Percentiles rank a stretch among this genome's conserved stretches.
These are phyloP conservation scores for Gymnoscelis rufifasciata DNA, from an alignment of 2,888 invertebrate genomes.

Conservation along the genomic window DNA sequence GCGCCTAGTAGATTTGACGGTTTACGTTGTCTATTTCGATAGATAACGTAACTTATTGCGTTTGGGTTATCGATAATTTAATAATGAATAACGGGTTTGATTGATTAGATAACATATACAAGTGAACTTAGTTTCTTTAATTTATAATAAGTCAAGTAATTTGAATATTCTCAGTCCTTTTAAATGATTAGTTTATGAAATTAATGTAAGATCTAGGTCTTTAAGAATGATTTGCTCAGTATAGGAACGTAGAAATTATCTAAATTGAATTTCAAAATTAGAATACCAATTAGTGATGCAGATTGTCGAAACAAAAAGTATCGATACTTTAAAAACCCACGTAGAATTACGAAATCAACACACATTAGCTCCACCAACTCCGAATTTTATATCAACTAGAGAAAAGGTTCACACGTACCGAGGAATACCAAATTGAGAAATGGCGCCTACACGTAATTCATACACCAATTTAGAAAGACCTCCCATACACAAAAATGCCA, in stretches of 20 bases:
- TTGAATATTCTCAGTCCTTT: too few relatives aligned
- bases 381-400: slow-evolving; percentile 52
- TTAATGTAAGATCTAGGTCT: too few relatives aligned
- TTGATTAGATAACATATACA: neutral
- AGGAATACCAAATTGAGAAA: slow-evolving; percentile 47
- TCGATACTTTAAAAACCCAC: slow-evolving; percentile 23
- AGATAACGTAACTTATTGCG: slow-evolving; percentile 52
- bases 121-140: too few relatives aligned
- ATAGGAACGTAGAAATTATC: too few relatives aligned
- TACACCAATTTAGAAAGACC: slow-evolving; percentile 34
- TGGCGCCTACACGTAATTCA: slow-evolving; percentile 49
- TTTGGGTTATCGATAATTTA: slow-evolving; percentile 33
- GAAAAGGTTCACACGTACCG: slow-evolving; percentile 51
- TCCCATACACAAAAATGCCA: slow-evolving; percentile 22
- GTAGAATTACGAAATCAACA: slow-evolving; percentile 48
- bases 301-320: slow-evolving; percentile 9
- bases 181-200: too few relatives aligned
- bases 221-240: too few relatives aligned
- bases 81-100: neutral
- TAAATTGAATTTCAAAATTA: slow-evolving; percentile 4
- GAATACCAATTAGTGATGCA: slow-evolving; percentile 14
- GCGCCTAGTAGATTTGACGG: slow-evolving; percentile 73
- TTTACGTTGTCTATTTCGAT: slow-evolving; percentile 73
- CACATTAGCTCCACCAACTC: slow-evolving; percentile 41
- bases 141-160: too few relatives aligned